Conservation (phyloP, 2,113 vertebrate species). For the Pollimyrus isidori region DNA sequence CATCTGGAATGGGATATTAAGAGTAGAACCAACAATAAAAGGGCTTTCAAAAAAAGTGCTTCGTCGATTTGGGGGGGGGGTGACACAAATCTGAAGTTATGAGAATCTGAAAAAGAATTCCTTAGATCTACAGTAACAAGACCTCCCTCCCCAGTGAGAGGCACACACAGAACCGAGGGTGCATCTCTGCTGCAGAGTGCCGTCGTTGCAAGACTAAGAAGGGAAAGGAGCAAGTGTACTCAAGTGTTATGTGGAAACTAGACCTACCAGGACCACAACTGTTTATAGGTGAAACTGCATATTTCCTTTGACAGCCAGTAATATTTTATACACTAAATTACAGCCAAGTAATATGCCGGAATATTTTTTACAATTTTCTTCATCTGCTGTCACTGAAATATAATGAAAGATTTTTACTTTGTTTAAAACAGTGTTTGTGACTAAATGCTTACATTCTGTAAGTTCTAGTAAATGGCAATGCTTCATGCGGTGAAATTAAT, state of each 20-base stretch:
- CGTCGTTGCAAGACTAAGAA: neutral
- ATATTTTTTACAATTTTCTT: neutral
- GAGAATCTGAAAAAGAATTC: neutral
- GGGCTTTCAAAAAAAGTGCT: neutral
- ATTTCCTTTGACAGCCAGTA: neutral
- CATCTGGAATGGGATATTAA: neutral
- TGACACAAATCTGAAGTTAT: neutral
- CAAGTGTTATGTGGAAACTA: neutral
- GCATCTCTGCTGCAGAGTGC: neutral
- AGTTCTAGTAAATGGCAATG: neutral
- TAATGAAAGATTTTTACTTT: neutral
- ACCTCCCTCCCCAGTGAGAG: neutral
- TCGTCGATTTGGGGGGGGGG: neutral
- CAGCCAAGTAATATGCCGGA: neutral
- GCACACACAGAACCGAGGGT: neutral
- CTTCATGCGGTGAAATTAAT: neutral
- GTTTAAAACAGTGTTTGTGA: neutral
- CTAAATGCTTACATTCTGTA: neutral
- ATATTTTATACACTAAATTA: neutral
- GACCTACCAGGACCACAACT: neutral
- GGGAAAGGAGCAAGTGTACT: neutral
- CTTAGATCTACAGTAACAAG: neutral
- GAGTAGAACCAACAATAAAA: neutral
- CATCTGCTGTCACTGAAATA: neutral
- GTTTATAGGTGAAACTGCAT: neutral